Conservation (phyloP, 2,113 vertebrate species). For the Petrocephalus microphthalmus region DNA sequence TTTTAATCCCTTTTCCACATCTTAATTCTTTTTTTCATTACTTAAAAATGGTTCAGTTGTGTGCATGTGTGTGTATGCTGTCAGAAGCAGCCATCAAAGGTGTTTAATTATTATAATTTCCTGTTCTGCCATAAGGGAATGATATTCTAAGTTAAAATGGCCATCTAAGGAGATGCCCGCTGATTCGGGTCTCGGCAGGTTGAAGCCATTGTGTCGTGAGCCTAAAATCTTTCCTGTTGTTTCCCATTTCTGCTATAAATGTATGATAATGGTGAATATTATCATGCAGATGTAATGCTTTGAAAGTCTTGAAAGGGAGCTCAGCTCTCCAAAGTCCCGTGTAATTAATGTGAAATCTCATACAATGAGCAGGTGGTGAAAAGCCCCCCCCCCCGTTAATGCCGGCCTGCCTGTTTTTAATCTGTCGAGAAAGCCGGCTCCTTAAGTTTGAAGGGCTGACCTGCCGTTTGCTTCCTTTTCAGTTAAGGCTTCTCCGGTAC, state of each 20-base stretch:
- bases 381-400: not conserved
- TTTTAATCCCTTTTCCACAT: not conserved
- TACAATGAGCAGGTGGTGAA: not conserved
- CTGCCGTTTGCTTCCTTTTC: conserved; percentile 35
- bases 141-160: not conserved
- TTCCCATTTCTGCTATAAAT: not conserved
- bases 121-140: not conserved
- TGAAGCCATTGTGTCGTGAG: not conserved
- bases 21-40: too few species aligned
- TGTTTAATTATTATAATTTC: not conserved
- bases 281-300: not conserved
- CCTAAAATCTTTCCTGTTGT: not conserved
- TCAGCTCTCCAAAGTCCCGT: not conserved
- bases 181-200: not conserved
- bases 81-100: not conserved
- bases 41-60: not conserved
- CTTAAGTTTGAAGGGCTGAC: not conserved
- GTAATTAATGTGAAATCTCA: not conserved
- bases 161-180: not conserved
- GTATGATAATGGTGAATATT: not conserved
- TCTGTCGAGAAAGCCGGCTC: not conserved
- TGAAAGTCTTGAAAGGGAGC: not conserved
- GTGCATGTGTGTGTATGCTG: not conserved
- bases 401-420: not conserved
- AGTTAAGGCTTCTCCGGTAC: conserved; percentile 73